A percentile compares a stretch with the other conserved stretches of the same genome.
These are phyloP conservation scores for Ridgeia piscesae DNA, from an alignment of 1,140 invertebrate species.

Conservation along the genomic window DNA sequence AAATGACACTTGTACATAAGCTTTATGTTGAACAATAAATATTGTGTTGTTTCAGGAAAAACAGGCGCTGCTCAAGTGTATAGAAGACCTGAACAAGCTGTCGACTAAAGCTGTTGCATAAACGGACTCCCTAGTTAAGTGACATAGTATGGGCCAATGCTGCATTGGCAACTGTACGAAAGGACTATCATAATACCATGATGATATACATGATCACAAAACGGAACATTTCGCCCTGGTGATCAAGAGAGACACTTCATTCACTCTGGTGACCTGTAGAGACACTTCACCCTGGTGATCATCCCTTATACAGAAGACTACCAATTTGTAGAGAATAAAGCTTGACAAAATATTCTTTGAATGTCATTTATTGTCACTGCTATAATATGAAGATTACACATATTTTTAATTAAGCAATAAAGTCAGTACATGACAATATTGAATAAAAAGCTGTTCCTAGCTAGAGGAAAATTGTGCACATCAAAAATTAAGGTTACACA, in stretches of 20 bases:
- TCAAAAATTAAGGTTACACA: too few relatives aligned
- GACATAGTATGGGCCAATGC: background rate
- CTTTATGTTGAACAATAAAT: too few relatives aligned
- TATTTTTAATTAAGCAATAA: background rate
- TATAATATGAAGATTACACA: background rate
- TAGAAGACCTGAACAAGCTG: constrained; percentile 80
- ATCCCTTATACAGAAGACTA: background rate
- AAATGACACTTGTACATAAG: background rate
- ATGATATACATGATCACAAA: background rate
- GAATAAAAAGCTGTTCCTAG: too few relatives aligned
- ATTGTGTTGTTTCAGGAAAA: constrained; percentile 67
- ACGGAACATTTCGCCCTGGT: background rate
- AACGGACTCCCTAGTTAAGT: background rate
- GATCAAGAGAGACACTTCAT: background rate
- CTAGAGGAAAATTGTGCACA: too few relatives aligned
- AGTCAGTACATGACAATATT: too few relatives aligned
- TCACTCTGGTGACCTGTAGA: background rate
- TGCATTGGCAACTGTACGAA: background rate
- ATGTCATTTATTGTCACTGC: background rate
- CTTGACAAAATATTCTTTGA: background rate
- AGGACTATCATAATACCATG: background rate
- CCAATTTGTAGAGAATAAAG: background rate
- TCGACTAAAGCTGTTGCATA: constrained; percentile 50
- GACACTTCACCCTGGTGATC: background rate
- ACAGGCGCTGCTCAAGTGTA: constrained; percentile 83